Conservation (phyloP, 2,113 vertebrate genomes). For the Tragelaphus imberbis region DNA sequence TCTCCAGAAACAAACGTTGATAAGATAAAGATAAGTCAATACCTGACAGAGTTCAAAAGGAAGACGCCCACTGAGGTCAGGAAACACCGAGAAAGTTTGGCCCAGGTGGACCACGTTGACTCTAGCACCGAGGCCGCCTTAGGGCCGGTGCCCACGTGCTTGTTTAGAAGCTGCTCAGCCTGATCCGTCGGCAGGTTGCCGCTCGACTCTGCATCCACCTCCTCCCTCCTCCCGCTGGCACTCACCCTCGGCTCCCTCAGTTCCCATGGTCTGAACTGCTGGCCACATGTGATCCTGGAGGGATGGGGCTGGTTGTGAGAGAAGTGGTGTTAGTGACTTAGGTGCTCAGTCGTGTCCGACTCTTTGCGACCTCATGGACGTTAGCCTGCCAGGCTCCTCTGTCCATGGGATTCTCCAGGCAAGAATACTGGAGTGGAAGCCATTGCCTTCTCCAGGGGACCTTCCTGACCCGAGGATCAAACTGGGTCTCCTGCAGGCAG, state of each 20-base stretch:
- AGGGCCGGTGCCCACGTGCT: accelerated
- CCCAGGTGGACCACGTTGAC: accelerated
- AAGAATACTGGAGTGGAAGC: neutral
- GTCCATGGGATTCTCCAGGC: neutral
- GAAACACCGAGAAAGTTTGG: accelerated
- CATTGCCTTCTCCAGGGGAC: neutral
- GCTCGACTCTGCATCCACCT: accelerated
- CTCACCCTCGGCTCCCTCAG: accelerated
- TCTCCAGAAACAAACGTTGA: neutral
- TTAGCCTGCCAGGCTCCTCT: neutral
- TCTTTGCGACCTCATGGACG: neutral
- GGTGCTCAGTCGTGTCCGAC: neutral
- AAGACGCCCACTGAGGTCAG: neutral
- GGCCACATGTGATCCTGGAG: accelerated
- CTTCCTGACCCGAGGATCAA: neutral
- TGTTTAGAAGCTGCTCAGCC: neutral
- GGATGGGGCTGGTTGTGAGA: neutral
- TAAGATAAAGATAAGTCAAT: neutral
- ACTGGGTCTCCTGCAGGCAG: neutral
- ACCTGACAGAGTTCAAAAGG: neutral
- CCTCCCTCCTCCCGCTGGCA: neutral
- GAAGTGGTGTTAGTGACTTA: neutral
- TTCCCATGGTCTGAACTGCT: accelerated
- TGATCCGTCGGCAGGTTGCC: too few species aligned
- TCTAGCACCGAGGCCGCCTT: accelerated